A percentile compares a stretch with the other conserved stretches of the same genome.
Evolutionary conservation across 2,888 invertebrate species (phyloP).

Genomic region (Parthenolecanium corni): DNA sequence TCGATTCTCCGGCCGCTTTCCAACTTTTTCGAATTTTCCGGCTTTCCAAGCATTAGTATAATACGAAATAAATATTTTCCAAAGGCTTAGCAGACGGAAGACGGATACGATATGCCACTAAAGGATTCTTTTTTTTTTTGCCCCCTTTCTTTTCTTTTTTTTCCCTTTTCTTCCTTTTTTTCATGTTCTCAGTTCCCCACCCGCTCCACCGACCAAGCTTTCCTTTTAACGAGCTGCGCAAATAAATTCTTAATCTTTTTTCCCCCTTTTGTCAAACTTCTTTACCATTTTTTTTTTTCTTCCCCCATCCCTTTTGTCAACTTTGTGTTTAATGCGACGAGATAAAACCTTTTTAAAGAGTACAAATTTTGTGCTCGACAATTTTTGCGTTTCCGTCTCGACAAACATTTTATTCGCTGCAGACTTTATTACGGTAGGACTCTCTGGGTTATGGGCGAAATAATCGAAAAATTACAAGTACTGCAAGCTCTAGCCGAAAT

Average conservation of each 20-base stretch:
- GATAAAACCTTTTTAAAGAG: no score
- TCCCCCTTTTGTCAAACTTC: not conserved
- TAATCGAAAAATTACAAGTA: no score
- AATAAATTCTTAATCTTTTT: slow-evolving; percentile 17
- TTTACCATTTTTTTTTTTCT: not conserved
- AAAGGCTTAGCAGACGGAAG: slow-evolving; percentile 10
- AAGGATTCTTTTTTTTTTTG: not conserved
- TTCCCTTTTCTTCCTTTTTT: not conserved
- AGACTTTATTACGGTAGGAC: no score
- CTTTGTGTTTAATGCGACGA: no score
- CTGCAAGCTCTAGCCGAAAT: no score
- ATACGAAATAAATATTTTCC: slow-evolving; percentile 16
- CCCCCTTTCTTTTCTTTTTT: not conserved
- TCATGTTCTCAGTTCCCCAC: not conserved
- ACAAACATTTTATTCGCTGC: no score
- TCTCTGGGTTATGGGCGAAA: no score
- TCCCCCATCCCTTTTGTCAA: not conserved
- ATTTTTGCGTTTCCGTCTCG: no score
- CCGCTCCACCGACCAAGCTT: not conserved
- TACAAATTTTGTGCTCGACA: no score
- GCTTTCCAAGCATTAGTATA: slow-evolving; percentile 18
- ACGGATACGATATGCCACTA: slow-evolving; percentile 10
- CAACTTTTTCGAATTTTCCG: slow-evolving; percentile 16
- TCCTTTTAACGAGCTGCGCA: slow-evolving; percentile 6
- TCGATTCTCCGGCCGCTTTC: not conserved